Percentiles rank a stretch among this genome's conserved stretches.
Evolutionary conservation across 35 echinoderm and acorn worm genomes (phyloP).

Genomic region (Heliocidaris erythrogramma): DNA sequence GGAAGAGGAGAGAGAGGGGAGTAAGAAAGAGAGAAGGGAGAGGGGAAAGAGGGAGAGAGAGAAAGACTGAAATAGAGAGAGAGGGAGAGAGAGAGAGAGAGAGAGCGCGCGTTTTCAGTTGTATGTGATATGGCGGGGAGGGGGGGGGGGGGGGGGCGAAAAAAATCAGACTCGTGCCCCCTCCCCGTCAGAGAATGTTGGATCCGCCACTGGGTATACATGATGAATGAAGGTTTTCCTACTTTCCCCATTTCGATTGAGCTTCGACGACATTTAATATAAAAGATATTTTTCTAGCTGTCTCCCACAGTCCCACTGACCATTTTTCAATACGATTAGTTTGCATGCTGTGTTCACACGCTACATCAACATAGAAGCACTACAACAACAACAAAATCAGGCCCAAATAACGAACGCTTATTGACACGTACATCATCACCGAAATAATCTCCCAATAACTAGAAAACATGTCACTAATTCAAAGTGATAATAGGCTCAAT

Average conservation of each 20-base stretch:
- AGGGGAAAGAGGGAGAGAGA: not conserved
- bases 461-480: not conserved
- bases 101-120: not conserved
- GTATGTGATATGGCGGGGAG: too few relatives aligned
- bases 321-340: too few relatives aligned
- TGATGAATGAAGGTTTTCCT: too few relatives aligned
- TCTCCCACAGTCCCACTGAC: too few relatives aligned
- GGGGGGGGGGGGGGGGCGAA: too few relatives aligned
- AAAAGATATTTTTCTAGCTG: too few relatives aligned
- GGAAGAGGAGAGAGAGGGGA: not conserved
- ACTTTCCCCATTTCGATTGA: too few relatives aligned
- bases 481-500: not conserved
- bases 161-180: too few relatives aligned
- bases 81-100: not conserved
- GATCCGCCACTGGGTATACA: too few relatives aligned
- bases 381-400: not conserved
- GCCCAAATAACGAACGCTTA: not conserved
- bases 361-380: not conserved
- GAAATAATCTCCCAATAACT: not conserved
- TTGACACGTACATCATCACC: not conserved
- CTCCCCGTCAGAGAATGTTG: too few relatives aligned
- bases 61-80: too few relatives aligned
- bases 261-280: too few relatives aligned
- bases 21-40: not conserved
- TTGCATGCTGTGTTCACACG: not conserved